Conservation (phyloP, 1,140 invertebrate species). For the Capitella teleta region DNA sequence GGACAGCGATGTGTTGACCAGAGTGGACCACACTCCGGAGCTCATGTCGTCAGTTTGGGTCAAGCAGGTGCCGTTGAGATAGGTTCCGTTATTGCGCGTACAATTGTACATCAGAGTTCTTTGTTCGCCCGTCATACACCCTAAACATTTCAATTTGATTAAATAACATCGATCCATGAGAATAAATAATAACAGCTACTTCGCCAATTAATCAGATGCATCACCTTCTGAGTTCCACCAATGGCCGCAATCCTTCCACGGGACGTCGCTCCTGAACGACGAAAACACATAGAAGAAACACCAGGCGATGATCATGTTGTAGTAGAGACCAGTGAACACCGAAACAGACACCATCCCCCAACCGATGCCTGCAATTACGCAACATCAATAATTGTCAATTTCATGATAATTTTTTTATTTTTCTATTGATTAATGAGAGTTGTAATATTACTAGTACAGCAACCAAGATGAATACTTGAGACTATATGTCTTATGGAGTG, state of each 20-base stretch:
- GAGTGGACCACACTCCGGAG: no score
- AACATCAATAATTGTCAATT: no score
- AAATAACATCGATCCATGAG: no score
- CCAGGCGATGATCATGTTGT: slow-evolving; percentile 5
- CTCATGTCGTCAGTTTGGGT: neutral
- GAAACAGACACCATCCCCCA: slow-evolving; percentile 6
- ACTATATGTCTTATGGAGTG: no score
- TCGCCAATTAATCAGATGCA: no score
- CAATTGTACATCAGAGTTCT: neutral
- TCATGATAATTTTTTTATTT: no score
- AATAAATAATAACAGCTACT: no score
- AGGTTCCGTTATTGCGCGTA: slow-evolving; percentile 2
- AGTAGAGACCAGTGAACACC: slow-evolving; percentile 2
- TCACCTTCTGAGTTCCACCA: slow-evolving; percentile 70
- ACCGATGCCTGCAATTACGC: neutral
- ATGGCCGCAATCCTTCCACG: slow-evolving; percentile 90
- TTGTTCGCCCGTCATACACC: no score
- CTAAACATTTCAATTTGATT: no score
- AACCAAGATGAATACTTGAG: no score
- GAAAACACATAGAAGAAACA: slow-evolving; percentile 70
- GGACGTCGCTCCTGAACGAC: slow-evolving; percentile 52
- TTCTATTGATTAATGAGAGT: no score
- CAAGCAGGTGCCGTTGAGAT: neutral
- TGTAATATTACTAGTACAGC: no score
- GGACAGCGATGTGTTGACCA: neutral